Conservation (phyloP, 2,113 vertebrate species). For the Heterotilapia buettikoferi region DNA sequence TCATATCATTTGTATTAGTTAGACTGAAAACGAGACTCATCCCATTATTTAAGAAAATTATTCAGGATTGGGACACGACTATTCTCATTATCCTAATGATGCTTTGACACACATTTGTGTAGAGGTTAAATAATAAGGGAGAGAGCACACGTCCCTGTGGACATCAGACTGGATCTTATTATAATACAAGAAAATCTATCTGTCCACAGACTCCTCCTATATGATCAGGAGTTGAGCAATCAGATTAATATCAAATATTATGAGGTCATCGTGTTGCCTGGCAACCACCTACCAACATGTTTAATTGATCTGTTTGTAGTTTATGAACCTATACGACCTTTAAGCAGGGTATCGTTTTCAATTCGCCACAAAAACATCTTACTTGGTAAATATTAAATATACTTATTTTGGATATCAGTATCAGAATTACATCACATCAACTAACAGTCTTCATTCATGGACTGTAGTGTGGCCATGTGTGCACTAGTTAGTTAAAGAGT, state of each 20-base stretch:
- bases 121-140: not conserved
- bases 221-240: not conserved
- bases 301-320: too few relatives aligned
- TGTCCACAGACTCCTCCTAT: not conserved
- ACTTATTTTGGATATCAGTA: not conserved
- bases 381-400: not conserved
- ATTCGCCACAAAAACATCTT: not conserved
- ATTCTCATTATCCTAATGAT: not conserved
- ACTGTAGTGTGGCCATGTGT: not conserved
- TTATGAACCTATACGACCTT: not conserved
- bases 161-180: not conserved
- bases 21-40: not conserved
- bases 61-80: not conserved
- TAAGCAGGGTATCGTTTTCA: not conserved
- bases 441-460: not conserved
- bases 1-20: not conserved
- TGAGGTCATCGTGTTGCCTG: not conserved
- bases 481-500: not conserved
- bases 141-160: not conserved
- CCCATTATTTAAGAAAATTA: not conserved
- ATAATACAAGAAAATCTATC: not conserved
- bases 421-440: not conserved
- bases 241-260: not conserved
- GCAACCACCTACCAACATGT: not conserved
- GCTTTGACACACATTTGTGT: not conserved